These are phyloP conservation scores for Aphelenchoides besseyi DNA, from an alignment of 1,140 invertebrate species.

Conservation along the genomic window DNA sequence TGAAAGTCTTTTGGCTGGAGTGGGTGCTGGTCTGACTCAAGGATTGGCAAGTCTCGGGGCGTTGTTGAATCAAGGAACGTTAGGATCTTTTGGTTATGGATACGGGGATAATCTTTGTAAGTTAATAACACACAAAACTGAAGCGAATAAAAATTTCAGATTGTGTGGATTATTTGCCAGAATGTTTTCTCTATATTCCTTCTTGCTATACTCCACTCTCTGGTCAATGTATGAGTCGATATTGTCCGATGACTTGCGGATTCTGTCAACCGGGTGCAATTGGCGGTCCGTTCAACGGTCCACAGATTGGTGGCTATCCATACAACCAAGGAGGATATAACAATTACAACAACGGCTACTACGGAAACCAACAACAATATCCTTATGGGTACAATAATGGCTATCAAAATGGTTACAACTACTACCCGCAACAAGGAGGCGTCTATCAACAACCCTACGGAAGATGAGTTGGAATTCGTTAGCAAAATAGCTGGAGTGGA, in stretches of 20 bases:
- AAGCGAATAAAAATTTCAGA: constrained; percentile 5
- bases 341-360: not conserved
- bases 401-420: not conserved
- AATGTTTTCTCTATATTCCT: not conserved
- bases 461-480: not conserved
- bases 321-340: not conserved
- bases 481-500: no score
- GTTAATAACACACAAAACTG: not conserved
- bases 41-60: not conserved
- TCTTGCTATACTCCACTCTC: not conserved
- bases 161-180: constrained; percentile 7
- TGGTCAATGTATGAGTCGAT: constrained; percentile 5
- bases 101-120: not conserved
- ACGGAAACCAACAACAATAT: not conserved
- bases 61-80: not conserved
- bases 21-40: not conserved
- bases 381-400: not conserved
- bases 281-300: not conserved
- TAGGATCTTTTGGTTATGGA: constrained; percentile 9
- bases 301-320: constrained; percentile 7
- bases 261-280: not conserved
- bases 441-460: constrained; percentile 10
- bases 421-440: not conserved
- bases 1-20: not conserved
- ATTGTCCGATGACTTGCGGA: constrained; percentile 19